Conservation (phyloP, 2,113 vertebrate species). For the Eurypyga helias region DNA sequence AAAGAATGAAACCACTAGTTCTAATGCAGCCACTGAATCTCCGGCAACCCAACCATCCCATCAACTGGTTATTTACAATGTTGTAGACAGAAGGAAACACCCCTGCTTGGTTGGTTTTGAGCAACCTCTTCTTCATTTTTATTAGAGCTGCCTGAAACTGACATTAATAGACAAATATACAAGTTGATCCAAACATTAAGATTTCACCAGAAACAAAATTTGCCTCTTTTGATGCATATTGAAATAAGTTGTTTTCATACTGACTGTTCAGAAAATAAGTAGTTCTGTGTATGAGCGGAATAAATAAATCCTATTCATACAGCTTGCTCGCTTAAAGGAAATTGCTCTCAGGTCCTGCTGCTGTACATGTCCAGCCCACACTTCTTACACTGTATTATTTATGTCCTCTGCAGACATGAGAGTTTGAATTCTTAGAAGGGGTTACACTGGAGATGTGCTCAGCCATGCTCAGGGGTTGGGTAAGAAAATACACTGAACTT, state of each 20-base stretch:
- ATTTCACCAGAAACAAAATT: not conserved
- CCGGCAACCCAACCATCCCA: not conserved
- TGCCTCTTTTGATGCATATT: not conserved
- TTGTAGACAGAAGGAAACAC: not conserved
- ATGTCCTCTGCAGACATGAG: not conserved
- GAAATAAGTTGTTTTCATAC: not conserved
- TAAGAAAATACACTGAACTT: not conserved
- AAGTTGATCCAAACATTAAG: not conserved
- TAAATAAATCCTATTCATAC: not conserved
- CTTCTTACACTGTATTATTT: not conserved
- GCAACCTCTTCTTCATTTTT: not conserved
- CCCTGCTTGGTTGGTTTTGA: not conserved
- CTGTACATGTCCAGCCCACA: not conserved
- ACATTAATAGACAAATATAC: not conserved
- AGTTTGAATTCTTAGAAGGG: not conserved
- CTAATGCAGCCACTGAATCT: not conserved
- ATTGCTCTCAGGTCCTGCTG: not conserved
- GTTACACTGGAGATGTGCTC: not conserved
- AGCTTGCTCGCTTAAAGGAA: not conserved
- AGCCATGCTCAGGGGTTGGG: not conserved
- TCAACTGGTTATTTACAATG: rapidly evolving
- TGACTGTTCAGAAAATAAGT: not conserved
- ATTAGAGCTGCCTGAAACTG: not conserved
- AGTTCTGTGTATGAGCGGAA: not conserved
- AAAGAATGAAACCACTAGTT: not conserved